Evolutionary conservation across 2,113 vertebrate genomes (phyloP), one percentile per base, ranked within the genome.

Genomic region (Gymnarchus niloticus): DNA sequence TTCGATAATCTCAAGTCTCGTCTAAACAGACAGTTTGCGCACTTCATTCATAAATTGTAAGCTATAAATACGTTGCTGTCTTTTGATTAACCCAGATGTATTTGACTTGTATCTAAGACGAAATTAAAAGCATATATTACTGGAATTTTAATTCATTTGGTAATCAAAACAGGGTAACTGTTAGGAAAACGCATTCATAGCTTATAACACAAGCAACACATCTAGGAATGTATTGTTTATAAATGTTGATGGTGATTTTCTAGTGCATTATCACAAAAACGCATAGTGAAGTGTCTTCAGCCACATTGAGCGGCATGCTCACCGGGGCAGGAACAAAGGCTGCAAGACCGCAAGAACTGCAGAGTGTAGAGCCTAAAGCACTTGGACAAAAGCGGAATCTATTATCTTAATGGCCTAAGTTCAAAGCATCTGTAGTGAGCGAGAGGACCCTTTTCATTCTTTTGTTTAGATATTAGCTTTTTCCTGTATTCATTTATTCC

Each of bases 401-500:
- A 54, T 56, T 54, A 82, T n/a, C n/a, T 28, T 52, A 56, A 52
- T 19, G 51, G 23, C n/a, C 28, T 33, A 21, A 33, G 23, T 82
- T 82, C 51, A 52, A 82, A 54, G 51, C 48, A 78, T 78, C 8
- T n/a, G 46, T 37, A 78, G 37, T 48, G 76, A 78, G 44, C 48
- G 2, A 25, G 76, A 78, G 44, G 54, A 10, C n/a, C 80, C 12
- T 14, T 81, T 49, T 28, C 25, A 52, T 44, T 33, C 49, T 17
- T 82, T 52, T 52, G 49, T 82, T 56, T 82, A 82, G 25, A 33
- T 56, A 33, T 82, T 48, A 82, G 25, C 48, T 33, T 23, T 54
- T 82, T 82, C n/a, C 80, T 82, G 51, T 33, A 82, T 82, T 54
- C 23, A 82, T 82, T 41, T 82, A 54, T 82, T 82, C 80, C 52